Base-by-base conservation (phyloP, 92 coral and sea anemone genomes). In the Hydrozoanthus gracilis region DNA sequence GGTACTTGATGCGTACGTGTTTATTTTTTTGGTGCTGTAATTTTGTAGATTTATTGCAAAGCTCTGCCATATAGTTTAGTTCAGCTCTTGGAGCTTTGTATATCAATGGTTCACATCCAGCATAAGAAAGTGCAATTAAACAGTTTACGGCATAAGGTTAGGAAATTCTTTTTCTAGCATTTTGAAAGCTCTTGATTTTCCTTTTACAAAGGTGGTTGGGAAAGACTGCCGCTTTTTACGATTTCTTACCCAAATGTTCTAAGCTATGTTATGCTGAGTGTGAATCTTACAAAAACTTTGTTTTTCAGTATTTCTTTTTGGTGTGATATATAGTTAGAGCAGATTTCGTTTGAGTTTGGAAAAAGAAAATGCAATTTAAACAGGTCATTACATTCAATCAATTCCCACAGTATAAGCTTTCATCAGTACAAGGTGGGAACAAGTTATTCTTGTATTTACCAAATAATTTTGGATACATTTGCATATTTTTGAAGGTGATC, bases 1-100 rank as follows among this genome's bases (percentile, higher is more conserved):
- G 39, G 39, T 27, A 46, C 17, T 49, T 74, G 16, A 58, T 78
- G 56, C 50, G 39, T 78, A 7, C 13, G 56, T 56, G 27, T 78
- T 44, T 44, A 35, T 15, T 78, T 13, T n/a, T 65, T 64, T 2
- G 3, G 15, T 54, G 55, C 12, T 64, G 70, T 64, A 64, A 7
- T n/a, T 64, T 58, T 77, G 61, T 74, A 74, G 46, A 54, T 55
- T 7, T 78, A 78, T n/a, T 61, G 83, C 83, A 78, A 78, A 64
- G 83, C 83, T 78, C 83, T 78, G 83, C 83, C 83, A 78, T 78
- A 44, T 80, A 64, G 49, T 11, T 64, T 20, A 18, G 12, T 67
- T 64, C 47, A 46, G 18, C 18, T 49, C 18, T 44, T 17, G 66
- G 45, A 39, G 48, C 3, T 64, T 51, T 80, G 49, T 48, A 51